phyloP scores from a whole-genome alignment of 2,888 invertebrate species.

The Zygogramma bicolorata region DNA sequence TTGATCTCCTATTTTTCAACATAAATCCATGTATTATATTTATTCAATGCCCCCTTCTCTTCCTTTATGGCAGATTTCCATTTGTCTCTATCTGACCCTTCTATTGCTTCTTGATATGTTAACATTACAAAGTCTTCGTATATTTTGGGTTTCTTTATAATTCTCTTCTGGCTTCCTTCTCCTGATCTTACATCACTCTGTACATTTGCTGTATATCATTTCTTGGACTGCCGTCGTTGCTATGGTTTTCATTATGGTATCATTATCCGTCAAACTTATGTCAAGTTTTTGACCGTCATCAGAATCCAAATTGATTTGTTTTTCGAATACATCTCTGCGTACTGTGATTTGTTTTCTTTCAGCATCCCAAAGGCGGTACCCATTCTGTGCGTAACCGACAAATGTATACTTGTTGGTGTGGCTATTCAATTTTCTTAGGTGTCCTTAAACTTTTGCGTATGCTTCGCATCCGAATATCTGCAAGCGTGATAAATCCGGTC shows the following conservation, averaged over 20 bases:
- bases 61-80: slow-evolving; percentile 44
- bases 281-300: background rate
- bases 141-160: background rate
- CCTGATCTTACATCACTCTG: background rate
- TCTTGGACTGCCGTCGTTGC: background rate
- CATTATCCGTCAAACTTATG: background rate
- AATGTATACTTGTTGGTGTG: slow-evolving; percentile 47
- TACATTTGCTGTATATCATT: background rate
- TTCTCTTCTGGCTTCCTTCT: slow-evolving; percentile 6
- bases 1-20: slow-evolving; percentile 34
- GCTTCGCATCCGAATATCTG: slow-evolving; percentile 51
- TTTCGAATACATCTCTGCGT: slow-evolving; percentile 21
- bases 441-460: slow-evolving; percentile 46
- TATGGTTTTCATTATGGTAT: background rate
- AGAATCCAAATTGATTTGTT: background rate
- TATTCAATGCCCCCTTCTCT: no score
- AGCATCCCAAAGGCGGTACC: slow-evolving; percentile 35
- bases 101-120: slow-evolving; percentile 43
- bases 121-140: slow-evolving; percentile 6
- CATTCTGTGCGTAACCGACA: slow-evolving; percentile 36
- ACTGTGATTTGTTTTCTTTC: slow-evolving; percentile 12
- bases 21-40: slow-evolving; percentile 43
- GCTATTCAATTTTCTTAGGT: slow-evolving; percentile 50
- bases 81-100: slow-evolving; percentile 25
- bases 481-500: slow-evolving; percentile 24